Evolutionary conservation across 2,797 vertebrate species (phyloP).

Genomic region (Bradypodion pumilum): DNA sequence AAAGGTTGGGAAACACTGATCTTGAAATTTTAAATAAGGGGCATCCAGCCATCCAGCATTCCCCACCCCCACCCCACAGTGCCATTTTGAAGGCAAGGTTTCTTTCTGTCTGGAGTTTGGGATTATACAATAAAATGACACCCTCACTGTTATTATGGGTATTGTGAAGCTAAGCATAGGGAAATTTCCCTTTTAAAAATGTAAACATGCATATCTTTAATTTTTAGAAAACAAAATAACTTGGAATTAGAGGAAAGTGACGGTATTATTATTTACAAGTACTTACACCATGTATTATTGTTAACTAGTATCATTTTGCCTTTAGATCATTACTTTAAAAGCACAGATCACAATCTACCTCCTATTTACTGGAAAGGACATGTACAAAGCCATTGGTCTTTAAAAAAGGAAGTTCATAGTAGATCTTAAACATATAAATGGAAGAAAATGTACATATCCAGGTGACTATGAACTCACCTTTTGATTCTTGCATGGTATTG

Average conservation of each 20-base stretch:
- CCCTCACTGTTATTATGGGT: constrained; percentile 13
- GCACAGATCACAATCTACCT: background rate
- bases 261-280: too few species aligned
- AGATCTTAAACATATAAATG: constrained; percentile 12
- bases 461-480: background rate
- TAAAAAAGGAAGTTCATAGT: background rate
- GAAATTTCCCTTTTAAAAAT: constrained; percentile 3
- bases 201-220: too few species aligned
- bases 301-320: background rate
- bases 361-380: background rate
- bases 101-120: too few species aligned
- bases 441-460: background rate
- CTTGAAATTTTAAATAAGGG: too few species aligned
- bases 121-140: background rate
- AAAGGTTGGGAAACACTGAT: too few species aligned
- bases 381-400: background rate
- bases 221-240: too few species aligned
- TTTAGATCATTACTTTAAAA: background rate
- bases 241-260: too few species aligned
- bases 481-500: background rate
- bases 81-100: too few species aligned
- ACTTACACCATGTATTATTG: background rate
- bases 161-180: constrained; percentile 4
- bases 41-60: too few species aligned
- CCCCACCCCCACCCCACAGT: too few species aligned